Percentiles rank a stretch among this genome's conserved stretches.
These are phyloP conservation scores for Nanger granti DNA, from an alignment of 2,113 vertebrate species.

Conservation along the genomic window DNA sequence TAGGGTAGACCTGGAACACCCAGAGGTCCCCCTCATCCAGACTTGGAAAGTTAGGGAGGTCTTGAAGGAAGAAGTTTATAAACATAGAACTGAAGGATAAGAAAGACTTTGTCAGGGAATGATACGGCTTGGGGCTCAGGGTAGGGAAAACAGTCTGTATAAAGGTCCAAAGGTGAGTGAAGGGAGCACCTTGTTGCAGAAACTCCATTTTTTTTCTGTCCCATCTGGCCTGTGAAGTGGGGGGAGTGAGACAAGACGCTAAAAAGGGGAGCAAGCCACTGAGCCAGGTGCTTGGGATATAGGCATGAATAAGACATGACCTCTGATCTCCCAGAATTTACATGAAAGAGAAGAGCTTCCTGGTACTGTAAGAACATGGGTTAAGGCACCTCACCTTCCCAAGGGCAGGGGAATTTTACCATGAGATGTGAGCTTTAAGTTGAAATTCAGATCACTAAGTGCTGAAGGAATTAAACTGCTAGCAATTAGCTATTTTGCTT, in stretches of 20 bases:
- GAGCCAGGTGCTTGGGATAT: background rate
- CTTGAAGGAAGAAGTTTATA: background rate
- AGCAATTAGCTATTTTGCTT: background rate
- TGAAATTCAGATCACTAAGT: slow-evolving; percentile 10
- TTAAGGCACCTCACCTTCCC: background rate
- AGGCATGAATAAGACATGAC: background rate
- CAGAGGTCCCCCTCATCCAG: background rate
- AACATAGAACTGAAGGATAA: background rate
- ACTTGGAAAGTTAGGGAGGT: background rate
- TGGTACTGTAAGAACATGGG: background rate
- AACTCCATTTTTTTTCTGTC: background rate
- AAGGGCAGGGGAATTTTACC: background rate
- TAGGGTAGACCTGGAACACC: background rate
- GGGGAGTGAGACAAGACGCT: background rate
- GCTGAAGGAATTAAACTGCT: background rate
- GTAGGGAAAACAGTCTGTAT: background rate
- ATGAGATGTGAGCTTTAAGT: background rate
- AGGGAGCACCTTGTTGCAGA: background rate
- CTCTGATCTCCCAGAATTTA: background rate
- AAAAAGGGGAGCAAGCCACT: background rate
- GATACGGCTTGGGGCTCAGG: background rate
- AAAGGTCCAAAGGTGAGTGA: background rate
- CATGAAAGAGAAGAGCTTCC: background rate
- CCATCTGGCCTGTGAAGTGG: background rate
- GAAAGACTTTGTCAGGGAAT: background rate